A percentile compares a stretch with the other conserved stretches of the same genome.
These are phyloP conservation scores for Anguilla rostrata DNA, from an alignment of 2,113 vertebrate species.

Conservation along the genomic window DNA sequence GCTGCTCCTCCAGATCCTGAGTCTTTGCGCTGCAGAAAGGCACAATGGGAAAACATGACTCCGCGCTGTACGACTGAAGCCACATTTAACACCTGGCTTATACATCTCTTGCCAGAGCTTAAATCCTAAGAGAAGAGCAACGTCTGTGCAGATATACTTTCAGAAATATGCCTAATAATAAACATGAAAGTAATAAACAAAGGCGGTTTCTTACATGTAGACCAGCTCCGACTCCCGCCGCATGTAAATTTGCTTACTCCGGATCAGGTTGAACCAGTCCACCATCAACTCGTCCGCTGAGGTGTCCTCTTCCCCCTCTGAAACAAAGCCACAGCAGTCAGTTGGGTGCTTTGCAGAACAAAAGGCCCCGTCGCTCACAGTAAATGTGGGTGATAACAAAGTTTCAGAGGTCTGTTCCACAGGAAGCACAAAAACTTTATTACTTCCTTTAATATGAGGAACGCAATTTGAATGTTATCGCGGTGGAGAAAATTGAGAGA, in stretches of 20 bases:
- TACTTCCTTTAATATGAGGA: background rate
- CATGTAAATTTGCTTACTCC: slow-evolving; percentile 89
- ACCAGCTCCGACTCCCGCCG: slow-evolving; percentile 89
- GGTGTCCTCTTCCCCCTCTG: slow-evolving; percentile 82
- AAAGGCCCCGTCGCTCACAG: background rate
- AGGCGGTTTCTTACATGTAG: slow-evolving; percentile 74
- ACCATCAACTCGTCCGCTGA: slow-evolving; percentile 79
- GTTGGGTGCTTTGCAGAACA: background rate
- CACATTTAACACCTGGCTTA: background rate
- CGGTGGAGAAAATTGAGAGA: slow-evolving; percentile 10
- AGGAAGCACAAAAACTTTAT: background rate
- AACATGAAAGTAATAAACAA: background rate
- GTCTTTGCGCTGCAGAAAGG: slow-evolving; percentile 73
- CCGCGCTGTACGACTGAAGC: background rate
- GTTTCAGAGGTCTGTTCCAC: background rate
- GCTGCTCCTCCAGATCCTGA: slow-evolving; percentile 87
- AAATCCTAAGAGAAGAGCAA: background rate
- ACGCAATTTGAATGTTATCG: background rate
- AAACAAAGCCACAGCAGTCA: slow-evolving; percentile 4
- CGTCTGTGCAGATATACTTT: background rate
- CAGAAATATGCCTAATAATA: background rate
- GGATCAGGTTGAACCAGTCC: slow-evolving; percentile 94
- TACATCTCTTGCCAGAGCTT: background rate
- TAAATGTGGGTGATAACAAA: background rate
- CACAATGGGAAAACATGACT: slow-evolving; percentile 2